These are phyloP conservation scores for Hyposoter dolosus DNA, from an alignment of 2,888 invertebrate genomes.

Conservation along the genomic window DNA sequence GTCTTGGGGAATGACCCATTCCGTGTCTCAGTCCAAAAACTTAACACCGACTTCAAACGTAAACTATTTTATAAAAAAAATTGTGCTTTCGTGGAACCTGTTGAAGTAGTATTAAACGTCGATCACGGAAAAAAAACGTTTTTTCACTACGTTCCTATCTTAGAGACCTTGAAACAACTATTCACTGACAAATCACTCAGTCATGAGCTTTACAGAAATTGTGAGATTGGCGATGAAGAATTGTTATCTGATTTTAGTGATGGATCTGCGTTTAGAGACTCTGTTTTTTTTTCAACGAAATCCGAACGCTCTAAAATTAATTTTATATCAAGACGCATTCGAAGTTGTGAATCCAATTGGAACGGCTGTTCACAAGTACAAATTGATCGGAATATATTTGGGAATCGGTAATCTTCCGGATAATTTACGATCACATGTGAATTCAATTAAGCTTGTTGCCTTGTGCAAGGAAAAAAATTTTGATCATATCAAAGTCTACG, in stretches of 20 bases:
- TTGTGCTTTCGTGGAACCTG: constrained; percentile 58
- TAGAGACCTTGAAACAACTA: constrained; percentile 17
- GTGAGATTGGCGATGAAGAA: constrained; percentile 41
- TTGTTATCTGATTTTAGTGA: constrained; percentile 72
- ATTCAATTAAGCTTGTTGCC: constrained; percentile 65
- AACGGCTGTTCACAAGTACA: constrained; percentile 69
- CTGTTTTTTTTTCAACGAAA: constrained; percentile 71
- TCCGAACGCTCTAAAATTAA: constrained; percentile 68
- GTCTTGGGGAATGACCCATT: constrained; percentile 42
- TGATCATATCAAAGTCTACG: constrained; percentile 36
- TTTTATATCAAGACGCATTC: constrained; percentile 71
- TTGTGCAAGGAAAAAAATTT: neutral
- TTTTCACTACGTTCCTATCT: constrained; percentile 24
- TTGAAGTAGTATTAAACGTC: neutral
- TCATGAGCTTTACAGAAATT: neutral
- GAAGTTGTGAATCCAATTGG: constrained; percentile 70
- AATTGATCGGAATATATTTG: constrained; percentile 69
- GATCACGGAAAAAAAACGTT: constrained; percentile 4
- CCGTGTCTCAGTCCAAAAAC: neutral
- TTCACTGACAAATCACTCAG: constrained; percentile 6
- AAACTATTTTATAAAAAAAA: constrained; percentile 60
- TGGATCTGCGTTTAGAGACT: constrained; percentile 69
- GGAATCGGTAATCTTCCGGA: constrained; percentile 65
- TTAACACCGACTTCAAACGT: constrained; percentile 57
- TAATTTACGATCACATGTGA: constrained; percentile 50